These are phyloP conservation scores for Agriopis aurantiaria DNA, from an alignment of 2,888 invertebrate species.

Conservation along the genomic window DNA sequence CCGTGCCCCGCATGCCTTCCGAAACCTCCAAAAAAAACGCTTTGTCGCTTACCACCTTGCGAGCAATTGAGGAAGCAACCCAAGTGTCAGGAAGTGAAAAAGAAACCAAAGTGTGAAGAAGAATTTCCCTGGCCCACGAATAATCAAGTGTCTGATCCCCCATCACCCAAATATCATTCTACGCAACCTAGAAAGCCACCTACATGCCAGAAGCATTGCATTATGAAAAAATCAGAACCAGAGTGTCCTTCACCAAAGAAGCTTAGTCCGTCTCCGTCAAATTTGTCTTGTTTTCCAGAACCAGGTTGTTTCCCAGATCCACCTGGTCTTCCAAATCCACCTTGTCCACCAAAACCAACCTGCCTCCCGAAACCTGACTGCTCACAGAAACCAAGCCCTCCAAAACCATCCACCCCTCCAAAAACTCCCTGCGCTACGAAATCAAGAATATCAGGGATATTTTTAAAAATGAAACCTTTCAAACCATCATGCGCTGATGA, in stretches of 20 bases:
- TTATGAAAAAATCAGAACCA: not conserved
- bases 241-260: not conserved
- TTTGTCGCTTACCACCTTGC: not conserved
- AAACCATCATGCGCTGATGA: constrained; percentile 48
- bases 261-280: constrained; percentile 6
- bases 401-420: not conserved
- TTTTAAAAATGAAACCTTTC: constrained; percentile 58
- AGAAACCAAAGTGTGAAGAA: not conserved
- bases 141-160: constrained; percentile 24
- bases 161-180: constrained; percentile 2
- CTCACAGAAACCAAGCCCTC: not conserved
- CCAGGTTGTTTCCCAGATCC: constrained; percentile 2
- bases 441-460: constrained; percentile 53
- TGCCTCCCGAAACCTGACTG: not conserved
- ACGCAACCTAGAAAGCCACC: not conserved
- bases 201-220: constrained; percentile 16
- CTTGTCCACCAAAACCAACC: not conserved
- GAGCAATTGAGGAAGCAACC: not conserved
- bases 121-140: constrained; percentile 25
- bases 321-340: not conserved
- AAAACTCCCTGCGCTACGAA: constrained; percentile 2
- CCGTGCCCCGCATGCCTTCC: not conserved
- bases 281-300: not conserved
- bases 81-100: not conserved
- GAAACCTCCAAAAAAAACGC: not conserved